phyloP scores from a whole-genome alignment of 2,888 invertebrate species.

The Meloe dianella region DNA sequence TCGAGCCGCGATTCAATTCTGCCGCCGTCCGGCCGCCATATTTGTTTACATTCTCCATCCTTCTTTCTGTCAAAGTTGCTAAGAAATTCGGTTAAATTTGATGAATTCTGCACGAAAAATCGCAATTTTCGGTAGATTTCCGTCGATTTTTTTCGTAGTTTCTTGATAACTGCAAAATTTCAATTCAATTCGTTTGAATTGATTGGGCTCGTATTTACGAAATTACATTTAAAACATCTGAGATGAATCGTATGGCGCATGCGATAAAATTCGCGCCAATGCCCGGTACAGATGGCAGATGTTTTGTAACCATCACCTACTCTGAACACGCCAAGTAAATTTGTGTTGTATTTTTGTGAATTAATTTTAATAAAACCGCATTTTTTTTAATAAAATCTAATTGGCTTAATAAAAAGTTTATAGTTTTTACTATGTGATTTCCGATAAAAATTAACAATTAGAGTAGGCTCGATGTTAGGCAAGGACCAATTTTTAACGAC shows the following conservation, averaged over 20 bases:
- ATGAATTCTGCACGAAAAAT: not conserved
- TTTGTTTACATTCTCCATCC: conserved; percentile 53
- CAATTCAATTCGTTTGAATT: conserved; percentile 18
- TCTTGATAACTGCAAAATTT: not conserved
- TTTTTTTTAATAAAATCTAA: conserved; percentile 29
- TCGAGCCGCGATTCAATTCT: conserved; percentile 43
- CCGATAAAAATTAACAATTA: conserved; percentile 37
- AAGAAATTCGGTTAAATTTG: conserved; percentile 11
- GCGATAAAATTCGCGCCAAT: conserved; percentile 60
- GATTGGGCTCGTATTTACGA: conserved; percentile 30
- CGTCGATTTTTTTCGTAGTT: not conserved
- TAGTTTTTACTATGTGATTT: conserved; percentile 40
- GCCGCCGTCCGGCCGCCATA: conserved; percentile 47
- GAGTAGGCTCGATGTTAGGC: conserved; percentile 44
- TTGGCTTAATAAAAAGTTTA: conserved; percentile 35
- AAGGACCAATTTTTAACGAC: conserved; percentile 44
- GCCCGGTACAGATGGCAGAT: conserved; percentile 62
- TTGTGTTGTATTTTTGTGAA: conserved; percentile 42
- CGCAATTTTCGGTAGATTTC: not conserved
- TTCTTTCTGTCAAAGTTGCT: conserved; percentile 42
- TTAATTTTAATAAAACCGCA: conserved; percentile 43
- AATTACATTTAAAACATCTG: conserved; percentile 27
- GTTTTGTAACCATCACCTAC: conserved; percentile 58
- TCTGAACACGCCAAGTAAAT: conserved; percentile 51
- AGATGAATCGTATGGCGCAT: conserved; percentile 42